Evolutionary conservation across 1,140 invertebrate species (phyloP).

Genomic region (Scaptomyza montana): DNA sequence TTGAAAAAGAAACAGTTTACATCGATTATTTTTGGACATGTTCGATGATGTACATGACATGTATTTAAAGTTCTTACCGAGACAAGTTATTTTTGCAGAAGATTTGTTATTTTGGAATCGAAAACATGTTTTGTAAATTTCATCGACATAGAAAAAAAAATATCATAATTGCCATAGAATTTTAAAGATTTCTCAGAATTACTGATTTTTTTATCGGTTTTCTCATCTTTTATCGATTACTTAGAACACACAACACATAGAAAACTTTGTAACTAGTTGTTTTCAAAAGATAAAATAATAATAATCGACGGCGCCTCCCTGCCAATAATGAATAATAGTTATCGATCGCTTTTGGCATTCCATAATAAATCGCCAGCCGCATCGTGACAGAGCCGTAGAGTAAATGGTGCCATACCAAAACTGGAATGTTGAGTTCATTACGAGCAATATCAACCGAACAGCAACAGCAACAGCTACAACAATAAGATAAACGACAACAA

Average conservation of each 20-base stretch:
- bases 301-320: slow-evolving; percentile 45
- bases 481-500: slow-evolving; percentile 58
- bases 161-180: background rate
- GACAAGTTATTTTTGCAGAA: too few species aligned
- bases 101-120: too few species aligned
- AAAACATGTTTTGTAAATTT: too few species aligned
- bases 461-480: slow-evolving; percentile 38
- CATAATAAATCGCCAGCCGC: slow-evolving; percentile 49
- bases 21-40: too few species aligned
- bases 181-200: too few species aligned
- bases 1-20: too few species aligned
- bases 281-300: slow-evolving; percentile 24
- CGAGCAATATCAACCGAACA: slow-evolving; percentile 24
- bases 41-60: too few species aligned
- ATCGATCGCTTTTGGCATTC: slow-evolving; percentile 55
- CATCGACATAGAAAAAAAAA: too few species aligned
- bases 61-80: too few species aligned
- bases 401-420: slow-evolving; percentile 56
- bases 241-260: background rate
- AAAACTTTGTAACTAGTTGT: background rate
- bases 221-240: background rate
- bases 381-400: slow-evolving; percentile 54
- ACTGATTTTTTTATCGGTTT: too few species aligned
- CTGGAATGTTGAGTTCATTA: slow-evolving; percentile 74
- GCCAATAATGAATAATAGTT: slow-evolving; percentile 52